phyloP scores from a whole-genome alignment of 2,888 invertebrate species.

The Idaea straminata region DNA sequence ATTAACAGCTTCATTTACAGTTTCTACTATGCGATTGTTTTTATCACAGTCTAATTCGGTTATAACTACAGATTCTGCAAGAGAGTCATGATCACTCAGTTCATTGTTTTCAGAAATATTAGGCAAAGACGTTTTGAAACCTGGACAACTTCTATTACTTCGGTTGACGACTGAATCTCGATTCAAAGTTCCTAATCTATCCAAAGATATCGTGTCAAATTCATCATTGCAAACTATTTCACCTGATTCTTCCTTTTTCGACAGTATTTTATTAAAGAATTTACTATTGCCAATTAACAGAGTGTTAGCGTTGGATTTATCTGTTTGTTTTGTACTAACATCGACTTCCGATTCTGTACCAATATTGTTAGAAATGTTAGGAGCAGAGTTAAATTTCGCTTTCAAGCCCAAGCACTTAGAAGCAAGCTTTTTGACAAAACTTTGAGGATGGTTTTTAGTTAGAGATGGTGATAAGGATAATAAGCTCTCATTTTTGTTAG shows the following conservation, averaged over 20 bases:
- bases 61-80: constrained; percentile 47
- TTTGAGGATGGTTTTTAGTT: constrained; percentile 69
- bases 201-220: constrained; percentile 74
- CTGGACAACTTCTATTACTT: constrained; percentile 74
- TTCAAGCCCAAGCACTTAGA: constrained; percentile 76
- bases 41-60: constrained; percentile 46
- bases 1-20: constrained; percentile 53
- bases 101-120: constrained; percentile 75
- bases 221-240: constrained; percentile 71
- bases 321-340: constrained; percentile 53
- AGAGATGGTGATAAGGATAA: constrained; percentile 67
- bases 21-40: constrained; percentile 25
- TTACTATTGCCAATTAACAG: constrained; percentile 72
- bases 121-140: constrained; percentile 71
- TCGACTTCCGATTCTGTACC: constrained; percentile 58
- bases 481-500: constrained; percentile 69
- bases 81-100: constrained; percentile 59
- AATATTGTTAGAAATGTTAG: constrained; percentile 69
- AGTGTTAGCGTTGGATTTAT: constrained; percentile 59
- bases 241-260: constrained; percentile 72
- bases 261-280: constrained; percentile 65
- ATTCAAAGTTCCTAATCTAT: constrained; percentile 65
- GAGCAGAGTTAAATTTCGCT: constrained; percentile 74
- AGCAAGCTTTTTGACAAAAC: constrained; percentile 78
- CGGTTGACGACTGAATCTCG: constrained; percentile 70